Conservation (phyloP, 2,113 vertebrate genomes). For the Hippocampus mohnikei region DNA sequence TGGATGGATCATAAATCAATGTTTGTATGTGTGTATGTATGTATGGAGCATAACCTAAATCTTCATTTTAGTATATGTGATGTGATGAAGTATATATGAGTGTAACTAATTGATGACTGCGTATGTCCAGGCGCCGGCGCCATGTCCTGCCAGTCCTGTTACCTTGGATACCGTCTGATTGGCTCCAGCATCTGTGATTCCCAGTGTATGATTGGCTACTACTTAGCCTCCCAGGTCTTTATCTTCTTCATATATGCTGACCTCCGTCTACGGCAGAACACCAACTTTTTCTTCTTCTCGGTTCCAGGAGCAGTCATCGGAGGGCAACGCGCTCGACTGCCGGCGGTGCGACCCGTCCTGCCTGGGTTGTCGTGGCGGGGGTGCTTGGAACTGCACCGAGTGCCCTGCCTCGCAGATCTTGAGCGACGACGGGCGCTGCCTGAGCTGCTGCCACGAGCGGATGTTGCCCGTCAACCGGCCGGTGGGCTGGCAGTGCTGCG, state of each 20-base stretch:
- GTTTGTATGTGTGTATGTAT: not conserved
- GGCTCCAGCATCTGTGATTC: constrained; percentile 71
- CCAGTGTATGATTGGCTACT: constrained; percentile 76
- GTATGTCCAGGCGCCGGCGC: constrained; percentile 65
- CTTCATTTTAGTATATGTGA: not conserved
- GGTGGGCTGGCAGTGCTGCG: constrained; percentile 78
- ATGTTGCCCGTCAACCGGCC: not conserved
- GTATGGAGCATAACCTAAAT: not conserved
- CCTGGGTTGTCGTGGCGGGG: constrained; percentile 81
- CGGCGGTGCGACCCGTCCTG: constrained; percentile 79
- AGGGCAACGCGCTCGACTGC: constrained; percentile 66
- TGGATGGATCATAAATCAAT: not conserved
- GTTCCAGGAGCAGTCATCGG: constrained; percentile 18
- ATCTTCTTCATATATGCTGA: not conserved
- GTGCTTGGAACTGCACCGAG: constrained; percentile 76
- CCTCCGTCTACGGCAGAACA: not conserved
- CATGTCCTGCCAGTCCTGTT: constrained; percentile 76
- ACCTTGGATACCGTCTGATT: constrained; percentile 73
- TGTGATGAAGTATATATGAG: not conserved
- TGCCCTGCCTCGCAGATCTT: constrained; percentile 75
- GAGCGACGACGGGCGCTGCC: constrained; percentile 79
- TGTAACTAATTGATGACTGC: not conserved
- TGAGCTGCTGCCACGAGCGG: constrained; percentile 78
- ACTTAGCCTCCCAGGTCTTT: constrained; percentile 68
- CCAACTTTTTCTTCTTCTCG: constrained; percentile 2